These are phyloP conservation scores for Micropoecilia bifurca DNA, from an alignment of 2,797 vertebrate genomes.

Conservation along the genomic window DNA sequence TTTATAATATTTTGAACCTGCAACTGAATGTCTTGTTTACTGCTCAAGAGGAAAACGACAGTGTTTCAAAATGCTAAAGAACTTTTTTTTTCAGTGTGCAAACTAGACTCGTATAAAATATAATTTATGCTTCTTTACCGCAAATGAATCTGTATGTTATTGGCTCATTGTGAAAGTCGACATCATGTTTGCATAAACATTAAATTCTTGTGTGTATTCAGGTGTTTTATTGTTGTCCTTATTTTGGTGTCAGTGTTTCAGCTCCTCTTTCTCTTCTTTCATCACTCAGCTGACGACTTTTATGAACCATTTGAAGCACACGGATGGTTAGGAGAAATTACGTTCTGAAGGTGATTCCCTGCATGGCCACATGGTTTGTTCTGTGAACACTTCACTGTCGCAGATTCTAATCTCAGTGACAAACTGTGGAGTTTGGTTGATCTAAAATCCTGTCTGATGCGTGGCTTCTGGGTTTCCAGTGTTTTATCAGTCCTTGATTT, in stretches of 20 bases:
- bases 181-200: constrained; percentile 52
- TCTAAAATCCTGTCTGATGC: constrained; percentile 41
- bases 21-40: constrained; percentile 36
- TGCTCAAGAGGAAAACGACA: constrained; percentile 4
- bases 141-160: constrained; percentile 8
- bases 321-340: constrained; percentile 88
- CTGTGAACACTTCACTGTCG: constrained; percentile 27
- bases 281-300: constrained; percentile 81
- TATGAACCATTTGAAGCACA: constrained; percentile 84
- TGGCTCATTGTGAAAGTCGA: constrained; percentile 53
- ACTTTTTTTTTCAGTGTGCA: constrained; percentile 1
- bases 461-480: constrained; percentile 20
- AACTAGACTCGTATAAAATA: constrained; percentile 30
- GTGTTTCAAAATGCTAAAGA: constrained; percentile 53
- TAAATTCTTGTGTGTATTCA: constrained; percentile 35
- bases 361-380: constrained; percentile 74
- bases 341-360: constrained; percentile 88
- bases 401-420: constrained; percentile 20
- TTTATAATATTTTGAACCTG: constrained; percentile 24
- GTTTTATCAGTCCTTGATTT: constrained; percentile 6
- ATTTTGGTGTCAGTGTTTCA: constrained; percentile 45
- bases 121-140: constrained; percentile 23
- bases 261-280: constrained; percentile 64
- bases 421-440: constrained; percentile 18
- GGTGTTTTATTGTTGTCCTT: constrained; percentile 32